Conservation (phyloP, 2,113 vertebrate genomes). For the Acanthochromis polyacanthus region DNA sequence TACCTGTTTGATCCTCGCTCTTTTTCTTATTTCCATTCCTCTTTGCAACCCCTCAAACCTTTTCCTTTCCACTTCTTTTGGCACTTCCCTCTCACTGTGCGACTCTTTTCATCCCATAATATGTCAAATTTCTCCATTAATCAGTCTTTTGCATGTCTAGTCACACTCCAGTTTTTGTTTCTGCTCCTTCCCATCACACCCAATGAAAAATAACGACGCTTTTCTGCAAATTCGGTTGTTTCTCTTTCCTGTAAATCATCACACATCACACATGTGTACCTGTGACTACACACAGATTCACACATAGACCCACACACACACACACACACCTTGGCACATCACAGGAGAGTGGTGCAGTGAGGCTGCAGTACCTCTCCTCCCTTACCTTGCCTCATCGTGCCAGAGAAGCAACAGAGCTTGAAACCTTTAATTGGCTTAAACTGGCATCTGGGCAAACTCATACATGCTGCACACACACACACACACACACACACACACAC, state of each 20-base stretch:
- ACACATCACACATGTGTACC: conserved; percentile 36
- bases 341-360: conserved; percentile 73
- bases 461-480: background rate
- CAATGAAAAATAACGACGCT: background rate
- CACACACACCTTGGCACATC: conserved; percentile 46
- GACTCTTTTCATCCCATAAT: background rate
- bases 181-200: background rate
- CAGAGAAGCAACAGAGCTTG: conserved; percentile 68
- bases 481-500: no score
- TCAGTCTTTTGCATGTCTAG: background rate
- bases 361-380: conserved; percentile 63
- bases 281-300: conserved; percentile 6
- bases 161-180: background rate
- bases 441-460: conserved; percentile 14
- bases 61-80: background rate
- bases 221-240: background rate
- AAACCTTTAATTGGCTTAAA: conserved; percentile 64
- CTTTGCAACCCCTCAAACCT: background rate
- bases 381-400: conserved; percentile 30
- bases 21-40: background rate
- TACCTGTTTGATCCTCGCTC: background rate
- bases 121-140: fast-evolving
- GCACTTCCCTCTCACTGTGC: background rate
- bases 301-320: background rate
- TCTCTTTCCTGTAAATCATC: conserved; percentile 9